Evolutionary conservation across 2,113 vertebrate species (phyloP), one percentile per base, ranked within the genome.

Genomic region (Candoia aspera): DNA sequence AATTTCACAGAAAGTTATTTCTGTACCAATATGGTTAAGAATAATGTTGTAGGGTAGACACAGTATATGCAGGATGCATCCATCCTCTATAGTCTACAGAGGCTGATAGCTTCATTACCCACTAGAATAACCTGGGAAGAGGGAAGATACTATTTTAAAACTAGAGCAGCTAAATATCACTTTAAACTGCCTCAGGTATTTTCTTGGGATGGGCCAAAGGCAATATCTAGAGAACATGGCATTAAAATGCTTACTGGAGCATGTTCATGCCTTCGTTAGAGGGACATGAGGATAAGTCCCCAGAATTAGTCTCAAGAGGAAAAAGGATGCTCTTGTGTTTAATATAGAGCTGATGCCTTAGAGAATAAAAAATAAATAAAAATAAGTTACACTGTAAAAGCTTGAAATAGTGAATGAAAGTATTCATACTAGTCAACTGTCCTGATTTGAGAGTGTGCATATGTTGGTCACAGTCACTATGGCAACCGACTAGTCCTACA

Each of bases 401-500:
- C 0, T 93, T 0, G 89, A 88, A 92, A 90, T 84, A 85, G 73
- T 94, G 90, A 93, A 85, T 94, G 93, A 93, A 84, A 73, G 93
- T 92, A 89, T 86, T 94, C 95, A 94, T 90, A 95, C 85, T 46
- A 73, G 94, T 95, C 90, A 92, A 96, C 94, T 96, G 2, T 96
- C 49, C 91, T 46, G 46, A 92, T 96, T 97, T 96, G 58, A 62
- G 88, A 96, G 97, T 95, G 24, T 60, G 9, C 84, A 73, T 98
- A 97, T 98, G 97, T 98, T 97, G 95, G 94, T 92, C 86, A 5
- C 79, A 29, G 94, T 97, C 19, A 91, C 96, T 96, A 94, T 92
- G 95, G 96, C 93, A 97, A 98, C 97, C 95, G 95, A 96, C 93
- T 96, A 95, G 95, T 97, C 96, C 95, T 97, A 94, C 95, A 96